Evolutionary conservation across 1,140 invertebrate genomes (phyloP).

Genomic region (Drosophila lacteicornis): DNA sequence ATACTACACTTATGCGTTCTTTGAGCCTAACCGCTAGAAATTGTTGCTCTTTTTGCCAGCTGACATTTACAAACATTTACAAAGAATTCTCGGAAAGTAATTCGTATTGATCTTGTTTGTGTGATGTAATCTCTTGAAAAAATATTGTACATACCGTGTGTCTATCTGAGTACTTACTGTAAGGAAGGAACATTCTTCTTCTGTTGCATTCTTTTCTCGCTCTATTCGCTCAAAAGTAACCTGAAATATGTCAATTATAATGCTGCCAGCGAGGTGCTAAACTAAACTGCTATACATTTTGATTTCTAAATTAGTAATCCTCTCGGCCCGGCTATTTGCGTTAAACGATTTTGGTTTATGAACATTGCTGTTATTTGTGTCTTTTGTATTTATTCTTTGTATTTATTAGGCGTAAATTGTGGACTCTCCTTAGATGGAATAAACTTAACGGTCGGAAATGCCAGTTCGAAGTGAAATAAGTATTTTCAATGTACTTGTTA

Average conservation of each 20-base stretch:
- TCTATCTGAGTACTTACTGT: conserved; percentile 57
- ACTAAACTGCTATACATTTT: background rate
- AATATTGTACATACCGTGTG: conserved; percentile 18
- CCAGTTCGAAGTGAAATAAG: too few relatives aligned
- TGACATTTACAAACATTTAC: conserved; percentile 69
- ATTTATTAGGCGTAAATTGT: background rate
- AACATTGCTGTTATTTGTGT: conserved; percentile 3
- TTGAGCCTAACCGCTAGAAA: conserved; percentile 76
- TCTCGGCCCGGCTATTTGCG: background rate
- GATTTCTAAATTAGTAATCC: background rate
- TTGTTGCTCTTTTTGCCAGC: conserved; percentile 19
- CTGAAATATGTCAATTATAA: background rate
- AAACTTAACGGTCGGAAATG: background rate
- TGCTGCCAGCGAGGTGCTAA: background rate
- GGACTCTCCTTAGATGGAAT: background rate
- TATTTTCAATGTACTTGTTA: background rate
- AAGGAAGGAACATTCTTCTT: conserved; percentile 73
- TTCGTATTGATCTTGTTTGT: conserved; percentile 23
- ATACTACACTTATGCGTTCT: conserved; percentile 38
- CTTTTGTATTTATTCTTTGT: conserved; percentile 19
- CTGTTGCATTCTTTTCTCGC: conserved; percentile 10
- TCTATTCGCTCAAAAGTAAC: conserved; percentile 1
- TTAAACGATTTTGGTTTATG: conserved; percentile 28
- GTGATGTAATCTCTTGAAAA: conserved; percentile 19
- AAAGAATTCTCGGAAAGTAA: conserved; percentile 43